phyloP scores from a whole-genome alignment of 2,888 invertebrate species.

The Rhagonycha fulva region DNA sequence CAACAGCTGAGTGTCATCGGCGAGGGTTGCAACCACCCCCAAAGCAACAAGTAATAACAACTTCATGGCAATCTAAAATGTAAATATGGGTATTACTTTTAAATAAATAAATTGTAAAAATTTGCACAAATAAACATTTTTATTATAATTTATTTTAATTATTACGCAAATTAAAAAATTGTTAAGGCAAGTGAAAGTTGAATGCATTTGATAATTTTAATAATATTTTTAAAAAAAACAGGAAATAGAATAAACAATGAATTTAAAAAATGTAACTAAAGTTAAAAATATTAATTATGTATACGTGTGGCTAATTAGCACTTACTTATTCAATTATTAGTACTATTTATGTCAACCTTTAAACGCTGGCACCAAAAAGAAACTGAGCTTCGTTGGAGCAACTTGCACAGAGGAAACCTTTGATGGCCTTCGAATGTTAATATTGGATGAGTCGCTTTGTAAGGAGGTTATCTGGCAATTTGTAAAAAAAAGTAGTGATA shows the following conservation, averaged over 20 bases:
- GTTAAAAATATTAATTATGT: too few species aligned
- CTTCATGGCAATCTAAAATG: conserved; percentile 6
- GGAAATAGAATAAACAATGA: background rate
- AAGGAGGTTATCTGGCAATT: background rate
- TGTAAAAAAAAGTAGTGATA: background rate
- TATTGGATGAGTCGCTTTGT: background rate
- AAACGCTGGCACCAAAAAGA: background rate
- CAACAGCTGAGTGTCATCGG: conserved; percentile 50
- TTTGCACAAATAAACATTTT: background rate
- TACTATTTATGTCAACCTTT: background rate
- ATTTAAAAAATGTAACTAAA: background rate
- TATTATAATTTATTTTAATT: background rate
- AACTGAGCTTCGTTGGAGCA: background rate
- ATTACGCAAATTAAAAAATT: background rate
- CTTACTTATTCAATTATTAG: background rate
- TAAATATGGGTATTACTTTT: background rate
- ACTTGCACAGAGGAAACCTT: background rate
- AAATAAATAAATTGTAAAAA: background rate
- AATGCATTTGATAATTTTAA: background rate
- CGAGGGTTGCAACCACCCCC: conserved; percentile 31
- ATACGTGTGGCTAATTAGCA: background rate
- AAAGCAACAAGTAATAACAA: conserved; percentile 33
- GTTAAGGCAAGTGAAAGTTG: background rate
- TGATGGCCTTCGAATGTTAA: background rate
- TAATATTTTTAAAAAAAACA: background rate